Conservation (phyloP, 2,113 vertebrate species). For the Rhinolophus sinicus region DNA sequence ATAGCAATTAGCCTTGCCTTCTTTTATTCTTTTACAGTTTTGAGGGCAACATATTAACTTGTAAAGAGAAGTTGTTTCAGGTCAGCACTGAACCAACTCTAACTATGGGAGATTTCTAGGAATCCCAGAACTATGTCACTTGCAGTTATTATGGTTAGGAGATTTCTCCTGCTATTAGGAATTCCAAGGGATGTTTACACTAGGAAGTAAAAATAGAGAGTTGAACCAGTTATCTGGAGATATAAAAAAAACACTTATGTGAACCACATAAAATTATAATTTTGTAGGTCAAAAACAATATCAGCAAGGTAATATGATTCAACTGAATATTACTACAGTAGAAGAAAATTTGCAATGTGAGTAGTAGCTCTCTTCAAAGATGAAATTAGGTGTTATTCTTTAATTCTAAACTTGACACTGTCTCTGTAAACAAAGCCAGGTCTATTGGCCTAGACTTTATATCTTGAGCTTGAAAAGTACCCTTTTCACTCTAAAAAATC, state of each 20-base stretch:
- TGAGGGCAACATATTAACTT: neutral
- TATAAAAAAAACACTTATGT: neutral
- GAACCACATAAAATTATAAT: neutral
- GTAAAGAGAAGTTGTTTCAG: neutral
- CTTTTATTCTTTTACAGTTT: neutral
- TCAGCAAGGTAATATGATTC: neutral
- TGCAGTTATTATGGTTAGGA: neutral
- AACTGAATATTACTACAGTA: neutral
- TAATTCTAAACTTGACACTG: neutral
- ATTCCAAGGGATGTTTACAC: neutral
- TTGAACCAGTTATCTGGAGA: neutral
- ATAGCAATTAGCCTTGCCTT: neutral
- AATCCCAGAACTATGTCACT: neutral
- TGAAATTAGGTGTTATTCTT: neutral
- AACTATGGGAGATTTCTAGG: neutral
- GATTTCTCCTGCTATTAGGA: neutral
- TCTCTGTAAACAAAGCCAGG: constrained; percentile 5
- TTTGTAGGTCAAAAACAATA: neutral
- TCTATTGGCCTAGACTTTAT: neutral
- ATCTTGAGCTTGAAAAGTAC: neutral
- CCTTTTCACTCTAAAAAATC: neutral
- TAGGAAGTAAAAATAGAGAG: neutral
- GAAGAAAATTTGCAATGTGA: neutral
- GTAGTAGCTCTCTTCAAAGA: neutral
- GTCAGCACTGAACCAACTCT: neutral